phyloP scores from a whole-genome alignment of 2,888 invertebrate species.

The Noctua fimbriata region DNA sequence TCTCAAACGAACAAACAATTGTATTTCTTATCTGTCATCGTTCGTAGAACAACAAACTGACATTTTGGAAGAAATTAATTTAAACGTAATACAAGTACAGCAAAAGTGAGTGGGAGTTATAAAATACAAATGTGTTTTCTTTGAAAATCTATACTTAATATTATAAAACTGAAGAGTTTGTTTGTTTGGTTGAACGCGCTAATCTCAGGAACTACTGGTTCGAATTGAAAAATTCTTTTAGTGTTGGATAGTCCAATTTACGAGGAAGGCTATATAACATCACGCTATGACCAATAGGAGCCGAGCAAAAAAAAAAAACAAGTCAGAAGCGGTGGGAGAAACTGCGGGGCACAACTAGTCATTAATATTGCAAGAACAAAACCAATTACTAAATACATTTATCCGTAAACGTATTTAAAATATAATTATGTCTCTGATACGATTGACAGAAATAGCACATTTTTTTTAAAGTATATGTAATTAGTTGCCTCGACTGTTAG shows the following conservation, averaged over 20 bases:
- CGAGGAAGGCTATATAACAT: too few relatives aligned
- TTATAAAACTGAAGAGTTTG: too few relatives aligned
- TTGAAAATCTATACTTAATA: neutral
- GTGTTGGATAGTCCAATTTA: too few relatives aligned
- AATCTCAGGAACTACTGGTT: too few relatives aligned
- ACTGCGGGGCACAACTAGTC: too few relatives aligned
- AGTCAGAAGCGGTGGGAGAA: too few relatives aligned
- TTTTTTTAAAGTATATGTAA: neutral
- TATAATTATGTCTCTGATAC: neutral
- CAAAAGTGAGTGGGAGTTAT: too few relatives aligned
- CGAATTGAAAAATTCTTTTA: too few relatives aligned
- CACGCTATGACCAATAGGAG: too few relatives aligned
- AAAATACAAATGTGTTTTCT: too few relatives aligned
- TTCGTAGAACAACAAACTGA: neutral
- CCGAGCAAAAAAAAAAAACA: too few relatives aligned
- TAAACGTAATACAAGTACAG: neutral
- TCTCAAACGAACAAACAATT: constrained; percentile 10
- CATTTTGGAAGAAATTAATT: neutral
- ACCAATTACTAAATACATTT: neutral
- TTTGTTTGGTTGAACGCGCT: too few relatives aligned
- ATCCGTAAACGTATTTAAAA: neutral
- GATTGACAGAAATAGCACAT: neutral
- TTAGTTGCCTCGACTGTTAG: neutral
- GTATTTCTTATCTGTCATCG: constrained; percentile 6
- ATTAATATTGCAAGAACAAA: neutral